Conservation (phyloP, 2,888 invertebrate species). For the Microctonus aethiopoides region DNA sequence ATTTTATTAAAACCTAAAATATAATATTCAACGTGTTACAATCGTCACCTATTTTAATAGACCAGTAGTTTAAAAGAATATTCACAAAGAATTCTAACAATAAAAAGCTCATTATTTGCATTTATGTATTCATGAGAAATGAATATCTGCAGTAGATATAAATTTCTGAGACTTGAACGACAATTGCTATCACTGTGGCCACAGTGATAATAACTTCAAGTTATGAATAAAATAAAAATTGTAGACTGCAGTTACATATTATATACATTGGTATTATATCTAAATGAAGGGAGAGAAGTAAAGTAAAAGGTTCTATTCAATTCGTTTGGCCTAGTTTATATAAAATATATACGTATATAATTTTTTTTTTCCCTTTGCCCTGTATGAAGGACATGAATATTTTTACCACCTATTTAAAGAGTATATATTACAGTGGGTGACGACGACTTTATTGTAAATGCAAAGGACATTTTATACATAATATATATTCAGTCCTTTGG, state of each 20-base stretch:
- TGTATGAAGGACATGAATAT: neutral
- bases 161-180: neutral
- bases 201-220: neutral
- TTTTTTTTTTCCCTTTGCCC: neutral
- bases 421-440: neutral
- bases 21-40: too few relatives aligned
- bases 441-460: neutral
- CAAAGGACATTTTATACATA: neutral
- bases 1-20: neutral
- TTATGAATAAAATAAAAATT: conserved; percentile 4
- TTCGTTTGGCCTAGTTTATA: neutral
- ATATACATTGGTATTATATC: neutral
- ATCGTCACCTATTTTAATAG: too few relatives aligned
- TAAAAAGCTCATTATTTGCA: too few relatives aligned
- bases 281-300: neutral
- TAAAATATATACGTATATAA: too few relatives aligned
- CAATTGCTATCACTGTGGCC: neutral
- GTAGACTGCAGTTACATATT: neutral
- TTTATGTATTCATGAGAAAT: neutral
- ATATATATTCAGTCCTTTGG: neutral
- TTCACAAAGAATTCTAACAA: too few relatives aligned
- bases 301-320: neutral
- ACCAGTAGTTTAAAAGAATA: too few relatives aligned
- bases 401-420: neutral
- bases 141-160: conserved; percentile 4